Evolutionary conservation across 2,797 vertebrate species (phyloP).

Genomic region (Micromesistius poutassou): DNA sequence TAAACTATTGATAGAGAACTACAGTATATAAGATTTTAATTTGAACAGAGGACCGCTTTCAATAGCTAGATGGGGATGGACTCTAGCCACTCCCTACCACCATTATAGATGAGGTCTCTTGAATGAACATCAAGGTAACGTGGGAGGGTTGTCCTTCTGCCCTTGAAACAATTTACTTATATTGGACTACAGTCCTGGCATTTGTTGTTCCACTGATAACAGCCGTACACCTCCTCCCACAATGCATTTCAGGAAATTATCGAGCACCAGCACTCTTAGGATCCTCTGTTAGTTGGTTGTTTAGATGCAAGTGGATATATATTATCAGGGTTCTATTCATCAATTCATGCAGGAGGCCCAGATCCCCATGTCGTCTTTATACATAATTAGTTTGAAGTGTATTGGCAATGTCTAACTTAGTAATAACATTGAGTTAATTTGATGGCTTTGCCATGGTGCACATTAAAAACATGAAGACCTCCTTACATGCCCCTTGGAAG

Average conservation of each 20-base stretch:
- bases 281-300: neutral
- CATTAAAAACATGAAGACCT: neutral
- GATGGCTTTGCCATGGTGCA: neutral
- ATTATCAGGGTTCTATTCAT: neutral
- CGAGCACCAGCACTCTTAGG: neutral
- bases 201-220: slow-evolving; percentile 12
- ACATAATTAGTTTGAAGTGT: neutral
- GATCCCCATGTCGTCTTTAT: neutral
- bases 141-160: neutral
- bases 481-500: neutral
- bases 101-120: neutral
- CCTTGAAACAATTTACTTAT: neutral
- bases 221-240: neutral
- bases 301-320: neutral
- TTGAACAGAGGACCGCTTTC: slow-evolving; percentile 34
- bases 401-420: neutral
- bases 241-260: neutral
- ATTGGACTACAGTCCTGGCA: slow-evolving; percentile 32
- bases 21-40: slow-evolving; percentile 59
- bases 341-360: neutral
- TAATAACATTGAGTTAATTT: neutral
- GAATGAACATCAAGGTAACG: neutral
- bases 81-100: neutral
- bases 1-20: slow-evolving; percentile 42
- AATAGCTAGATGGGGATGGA: slow-evolving; percentile 12